These are phyloP conservation scores for Rachycentron canadum DNA, from an alignment of 2,797 vertebrate species.

Conservation along the genomic window DNA sequence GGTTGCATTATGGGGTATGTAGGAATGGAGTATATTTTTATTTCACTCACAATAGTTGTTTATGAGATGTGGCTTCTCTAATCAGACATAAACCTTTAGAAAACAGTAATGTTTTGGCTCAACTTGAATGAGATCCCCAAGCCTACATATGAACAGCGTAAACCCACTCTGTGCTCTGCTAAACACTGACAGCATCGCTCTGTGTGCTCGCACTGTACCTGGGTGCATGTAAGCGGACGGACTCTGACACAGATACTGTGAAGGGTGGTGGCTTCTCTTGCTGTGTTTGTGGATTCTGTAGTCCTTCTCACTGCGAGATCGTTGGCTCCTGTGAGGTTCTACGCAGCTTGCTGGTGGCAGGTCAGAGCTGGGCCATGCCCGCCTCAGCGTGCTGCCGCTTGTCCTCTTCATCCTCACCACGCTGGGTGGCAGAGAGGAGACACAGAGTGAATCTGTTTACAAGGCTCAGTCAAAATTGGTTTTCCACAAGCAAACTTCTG, in stretches of 20 bases:
- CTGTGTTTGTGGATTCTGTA: constrained; percentile 89
- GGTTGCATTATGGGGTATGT: neutral
- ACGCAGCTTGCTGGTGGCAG: constrained; percentile 65
- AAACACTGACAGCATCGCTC: neutral
- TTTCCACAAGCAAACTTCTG: neutral
- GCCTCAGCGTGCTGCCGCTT: constrained; percentile 90
- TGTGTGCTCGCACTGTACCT: too few species aligned
- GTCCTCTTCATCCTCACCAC: constrained; percentile 92
- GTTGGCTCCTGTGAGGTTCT: constrained; percentile 53
- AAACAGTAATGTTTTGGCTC: neutral
- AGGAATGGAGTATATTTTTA: neutral
- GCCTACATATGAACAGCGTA: neutral
- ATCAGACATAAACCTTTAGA: neutral
- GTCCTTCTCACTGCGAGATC: constrained; percentile 95
- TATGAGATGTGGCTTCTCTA: neutral
- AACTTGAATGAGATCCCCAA: neutral
- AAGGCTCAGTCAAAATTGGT: constrained; percentile 10
- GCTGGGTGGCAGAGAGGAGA: neutral
- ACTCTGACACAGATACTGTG: constrained; percentile 89
- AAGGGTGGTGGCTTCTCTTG: constrained; percentile 86
- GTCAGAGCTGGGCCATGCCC: constrained; percentile 94
- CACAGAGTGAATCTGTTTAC: constrained; percentile 1
- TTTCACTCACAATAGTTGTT: neutral
- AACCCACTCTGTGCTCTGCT: neutral
- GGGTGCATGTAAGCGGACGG: constrained; percentile 91